A percentile compares a stretch with the other conserved stretches of the same genome.
These are phyloP conservation scores for Oscheius sp. DNA, from an alignment of 1,140 invertebrate species.

Conservation along the genomic window DNA sequence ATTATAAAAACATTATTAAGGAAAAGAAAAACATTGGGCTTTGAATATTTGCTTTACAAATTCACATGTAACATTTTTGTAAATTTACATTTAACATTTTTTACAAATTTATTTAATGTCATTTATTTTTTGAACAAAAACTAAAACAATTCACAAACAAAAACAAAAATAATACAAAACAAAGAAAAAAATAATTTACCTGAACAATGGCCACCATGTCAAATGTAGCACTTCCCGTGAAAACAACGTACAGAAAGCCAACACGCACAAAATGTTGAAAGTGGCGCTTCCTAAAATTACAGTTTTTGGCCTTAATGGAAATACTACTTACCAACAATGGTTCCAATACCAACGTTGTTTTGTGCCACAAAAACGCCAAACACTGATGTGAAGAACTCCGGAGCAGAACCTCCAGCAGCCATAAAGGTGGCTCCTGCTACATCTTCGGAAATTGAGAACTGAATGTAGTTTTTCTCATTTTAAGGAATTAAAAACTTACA, in stretches of 20 bases:
- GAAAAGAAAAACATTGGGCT: too few relatives aligned
- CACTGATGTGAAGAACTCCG: conserved; percentile 83
- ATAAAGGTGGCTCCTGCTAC: conserved; percentile 87
- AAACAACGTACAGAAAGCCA: conserved; percentile 69
- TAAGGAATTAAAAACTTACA: not conserved
- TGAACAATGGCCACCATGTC: conserved; percentile 68
- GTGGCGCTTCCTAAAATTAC: conserved; percentile 60
- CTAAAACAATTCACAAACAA: too few relatives aligned
- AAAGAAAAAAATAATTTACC: conserved; percentile 27
- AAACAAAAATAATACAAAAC: too few relatives aligned
- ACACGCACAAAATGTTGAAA: conserved; percentile 58
- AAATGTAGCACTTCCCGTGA: conserved; percentile 82
- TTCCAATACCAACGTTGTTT: conserved; percentile 71
- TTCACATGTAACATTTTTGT: too few relatives aligned
- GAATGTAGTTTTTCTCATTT: conserved; percentile 51
- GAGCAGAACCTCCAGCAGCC: conserved; percentile 82
- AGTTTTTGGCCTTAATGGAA: not conserved
- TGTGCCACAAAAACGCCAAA: conserved; percentile 89
- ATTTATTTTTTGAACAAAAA: too few relatives aligned
- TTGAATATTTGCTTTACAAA: too few relatives aligned
- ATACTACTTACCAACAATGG: conserved; percentile 51
- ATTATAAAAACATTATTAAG: too few relatives aligned
- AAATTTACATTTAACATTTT: too few relatives aligned
- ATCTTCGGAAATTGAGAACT: conserved; percentile 81
- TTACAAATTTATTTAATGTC: too few relatives aligned